Evolutionary conservation across 1,140 invertebrate genomes (phyloP), one percentile per base, ranked within the genome.

Genomic region (Bombus waltoni): DNA sequence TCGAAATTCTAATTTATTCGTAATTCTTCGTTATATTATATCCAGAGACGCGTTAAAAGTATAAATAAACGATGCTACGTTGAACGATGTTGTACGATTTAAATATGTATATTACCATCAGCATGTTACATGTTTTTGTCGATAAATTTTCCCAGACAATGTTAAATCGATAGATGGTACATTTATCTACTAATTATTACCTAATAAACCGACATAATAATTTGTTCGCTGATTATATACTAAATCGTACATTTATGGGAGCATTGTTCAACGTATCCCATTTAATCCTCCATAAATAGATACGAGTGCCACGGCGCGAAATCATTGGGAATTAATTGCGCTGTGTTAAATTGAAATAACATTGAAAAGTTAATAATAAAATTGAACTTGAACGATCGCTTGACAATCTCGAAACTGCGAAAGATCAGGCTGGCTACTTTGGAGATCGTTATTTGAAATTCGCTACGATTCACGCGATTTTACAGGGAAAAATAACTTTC

Each of bases 261-360:
- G 59, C 66, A 72, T 80, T 70, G 81, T 83, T 72, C 66, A 83
- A 75, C n/a, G 57, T 53, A n/a, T 74, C 40, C 18, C n/a, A 38
- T 65, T 83, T 83, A 74, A 83, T 83, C 72, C 32, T 42, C 28
- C 35, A 81, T 81, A 72, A 81, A 59, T 40, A 72, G 35, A 57
- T 57, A 47, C 25, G 44, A 35, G 40, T 72, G 13, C 44, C 15
- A 13, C 28, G 35, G 18, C 3, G 25, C 59, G 40, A 38, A 42
- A 68, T 79, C 42, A 32, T n/a, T 18, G 22, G 9, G 42, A 47
- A 68, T 79, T 79, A 79, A 79, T 79, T 35, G 11, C 22, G 10
- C 13, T 1, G 18, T 38, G 40, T 8, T 70, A 44, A 53, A 79
- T 79, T 32, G 65, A 47, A 79, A 44, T n/a, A 28, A 42, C 62